A percentile compares a stretch with the other conserved stretches of the same genome.
These are phyloP conservation scores for Pristionchus arcanus DNA, from an alignment of 2,888 invertebrate genomes.

Conservation along the genomic window DNA sequence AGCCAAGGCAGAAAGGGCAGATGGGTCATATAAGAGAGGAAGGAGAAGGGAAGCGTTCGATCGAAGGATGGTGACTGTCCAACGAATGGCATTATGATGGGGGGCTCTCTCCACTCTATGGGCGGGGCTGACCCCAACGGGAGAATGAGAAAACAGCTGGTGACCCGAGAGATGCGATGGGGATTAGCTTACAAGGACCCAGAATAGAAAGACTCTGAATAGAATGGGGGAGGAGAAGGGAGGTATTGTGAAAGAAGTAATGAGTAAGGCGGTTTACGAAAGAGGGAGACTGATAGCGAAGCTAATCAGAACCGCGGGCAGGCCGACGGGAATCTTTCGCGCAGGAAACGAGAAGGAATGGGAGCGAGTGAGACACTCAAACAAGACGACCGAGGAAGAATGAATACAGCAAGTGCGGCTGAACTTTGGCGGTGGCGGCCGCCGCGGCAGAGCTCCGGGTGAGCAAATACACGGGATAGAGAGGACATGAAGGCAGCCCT, in stretches of 20 bases:
- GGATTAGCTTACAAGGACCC: conserved; percentile 27
- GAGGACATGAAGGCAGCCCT: not conserved
- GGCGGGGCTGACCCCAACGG: conserved; percentile 7
- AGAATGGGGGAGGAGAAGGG: not conserved
- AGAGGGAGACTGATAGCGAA: conserved; percentile 40
- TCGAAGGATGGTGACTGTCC: not conserved
- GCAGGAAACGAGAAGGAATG: conserved; percentile 10
- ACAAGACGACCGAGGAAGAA: conserved; percentile 45
- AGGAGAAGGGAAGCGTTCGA: conserved; percentile 13
- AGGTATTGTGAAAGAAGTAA: not conserved
- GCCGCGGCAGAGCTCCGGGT: conserved; percentile 19
- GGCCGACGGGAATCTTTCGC: not conserved
- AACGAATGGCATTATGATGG: not conserved
- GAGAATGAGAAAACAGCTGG: conserved; percentile 45
- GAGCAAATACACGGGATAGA: conserved; percentile 19
- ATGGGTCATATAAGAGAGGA: conserved; percentile 9
- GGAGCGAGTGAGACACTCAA: conserved; percentile 31
- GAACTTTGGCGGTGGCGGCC: not conserved
- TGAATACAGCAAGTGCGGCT: conserved; percentile 50
- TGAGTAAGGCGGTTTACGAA: not conserved
- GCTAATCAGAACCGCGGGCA: not conserved
- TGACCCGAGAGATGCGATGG: conserved; percentile 25
- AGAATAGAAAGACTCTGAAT: not conserved
- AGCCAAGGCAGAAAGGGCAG: conserved; percentile 8
- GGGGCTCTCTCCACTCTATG: conserved; percentile 10